phyloP scores from a whole-genome alignment of 2,113 vertebrate species.

The Etheostoma cragini region DNA sequence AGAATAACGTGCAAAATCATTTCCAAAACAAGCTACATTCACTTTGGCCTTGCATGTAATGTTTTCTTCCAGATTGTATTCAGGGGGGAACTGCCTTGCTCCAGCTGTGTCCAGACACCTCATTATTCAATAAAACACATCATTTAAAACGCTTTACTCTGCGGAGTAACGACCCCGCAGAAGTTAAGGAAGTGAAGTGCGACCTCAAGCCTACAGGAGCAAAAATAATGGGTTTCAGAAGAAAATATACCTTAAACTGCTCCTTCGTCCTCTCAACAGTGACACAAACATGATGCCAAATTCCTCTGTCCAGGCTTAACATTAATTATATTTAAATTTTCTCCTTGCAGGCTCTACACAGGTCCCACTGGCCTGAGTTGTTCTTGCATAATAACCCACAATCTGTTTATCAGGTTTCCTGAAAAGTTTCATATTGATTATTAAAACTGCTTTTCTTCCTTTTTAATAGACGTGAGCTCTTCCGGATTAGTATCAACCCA shows the following conservation, averaged over 20 bases:
- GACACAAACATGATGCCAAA: slow-evolving; percentile 9
- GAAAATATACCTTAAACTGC: slow-evolving; percentile 6
- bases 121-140: slow-evolving; percentile 33
- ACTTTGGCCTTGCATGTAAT: not conserved
- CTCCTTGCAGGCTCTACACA: slow-evolving; percentile 51
- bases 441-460: slow-evolving; percentile 48
- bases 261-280: slow-evolving; percentile 7
- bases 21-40: not conserved
- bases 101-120: slow-evolving; percentile 26
- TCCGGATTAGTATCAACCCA: slow-evolving; percentile 1
- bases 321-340: slow-evolving; percentile 33
- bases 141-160: slow-evolving; percentile 33
- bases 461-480: slow-evolving; percentile 33
- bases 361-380: not conserved
- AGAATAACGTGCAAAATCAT: not conserved
- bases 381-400: slow-evolving; percentile 7
- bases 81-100: slow-evolving; percentile 19
- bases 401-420: slow-evolving; percentile 7
- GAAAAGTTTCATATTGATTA: not conserved
- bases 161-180: not conserved
- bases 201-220: not conserved
- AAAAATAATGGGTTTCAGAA: slow-evolving; percentile 14
- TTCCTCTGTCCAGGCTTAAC: slow-evolving; percentile 10
- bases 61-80: slow-evolving; percentile 9
- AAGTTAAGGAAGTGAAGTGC: slow-evolving; percentile 29